Conservation (phyloP, 1,140 invertebrate genomes). For the Plutomurus gul region DNA sequence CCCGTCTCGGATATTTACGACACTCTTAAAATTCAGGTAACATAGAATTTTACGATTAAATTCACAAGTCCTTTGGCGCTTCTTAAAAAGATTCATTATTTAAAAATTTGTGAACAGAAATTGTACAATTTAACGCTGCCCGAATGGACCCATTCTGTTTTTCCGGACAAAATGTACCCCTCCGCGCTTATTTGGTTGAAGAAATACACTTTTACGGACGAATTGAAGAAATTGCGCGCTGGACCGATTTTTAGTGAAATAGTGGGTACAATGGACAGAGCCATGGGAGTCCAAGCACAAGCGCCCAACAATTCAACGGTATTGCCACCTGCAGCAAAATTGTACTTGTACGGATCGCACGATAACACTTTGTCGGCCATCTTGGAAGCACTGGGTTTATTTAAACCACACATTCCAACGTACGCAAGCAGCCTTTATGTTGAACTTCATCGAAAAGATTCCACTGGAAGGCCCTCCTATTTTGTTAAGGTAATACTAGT, state of each 20-base stretch:
- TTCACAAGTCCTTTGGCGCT: not conserved
- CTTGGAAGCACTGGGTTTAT: conserved; percentile 58
- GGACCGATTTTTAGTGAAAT: conserved; percentile 61
- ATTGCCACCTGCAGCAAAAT: conserved; percentile 41
- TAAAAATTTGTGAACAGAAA: conserved; percentile 55
- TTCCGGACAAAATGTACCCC: conserved; percentile 23
- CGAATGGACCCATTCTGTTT: conserved; percentile 71
- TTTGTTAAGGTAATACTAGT: conserved; percentile 1
- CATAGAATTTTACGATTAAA: not conserved
- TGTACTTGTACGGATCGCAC: conserved; percentile 58
- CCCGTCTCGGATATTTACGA: conserved; percentile 76
- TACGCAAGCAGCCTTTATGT: conserved; percentile 29
- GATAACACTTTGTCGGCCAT: conserved; percentile 59
- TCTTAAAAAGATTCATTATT: not conserved
- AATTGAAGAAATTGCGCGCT: conserved; percentile 72
- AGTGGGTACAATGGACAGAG: conserved; percentile 51
- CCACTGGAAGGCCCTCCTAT: not conserved
- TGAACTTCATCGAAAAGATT: conserved; percentile 28
- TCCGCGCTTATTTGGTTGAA: conserved; percentile 60
- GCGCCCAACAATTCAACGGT: not conserved
- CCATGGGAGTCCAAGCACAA: conserved; percentile 1
- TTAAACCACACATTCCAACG: conserved; percentile 55
- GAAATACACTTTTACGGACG: conserved; percentile 70
- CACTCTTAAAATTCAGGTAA: conserved; percentile 71
- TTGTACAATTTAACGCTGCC: conserved; percentile 73